Evolutionary conservation across 35 echinoderm and acorn worm genomes (phyloP), one percentile per base, ranked within the genome.

Genomic region (Acanthaster planci): DNA sequence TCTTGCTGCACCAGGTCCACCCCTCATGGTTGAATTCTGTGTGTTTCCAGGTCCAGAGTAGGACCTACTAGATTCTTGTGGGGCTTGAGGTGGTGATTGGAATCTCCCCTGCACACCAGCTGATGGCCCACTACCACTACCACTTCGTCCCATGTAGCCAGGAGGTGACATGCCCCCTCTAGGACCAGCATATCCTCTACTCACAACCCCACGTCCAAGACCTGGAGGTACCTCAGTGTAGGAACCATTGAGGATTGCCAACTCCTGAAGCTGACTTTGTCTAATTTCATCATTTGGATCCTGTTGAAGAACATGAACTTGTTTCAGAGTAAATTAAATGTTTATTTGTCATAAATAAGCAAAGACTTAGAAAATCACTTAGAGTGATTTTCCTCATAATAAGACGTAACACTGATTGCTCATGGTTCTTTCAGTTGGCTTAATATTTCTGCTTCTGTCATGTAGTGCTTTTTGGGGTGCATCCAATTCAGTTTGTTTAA

Each of bases 271-370:
- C 52, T 90, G 89, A 22, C 78, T 76, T 39, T 90, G 82, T 37
- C 82, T 77, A 26, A 85, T 90, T 27, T 75, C 82, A 85, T 90
- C 89, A 50, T 90, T 90, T 3, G 81, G 81, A 54, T 90, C 89
- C 89, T 90, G 47, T 26, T 2, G 32, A 31, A 57, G 52, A 54
- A 79, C 38, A 67, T 6, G 4, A 67, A 84, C 16, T 16, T 14
- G 12, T 56, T 67, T 26, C 17, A 64, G 52, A 36, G 39, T 5
- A 0, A 16, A 29, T 59, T 26, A 36, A 79, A 72, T 72, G 42
- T 47, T 47, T 47, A 47, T 6, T 6, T 47, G 12, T 47, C 12
- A 12, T 6, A 47, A 47, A 47, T 47, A 47, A n/a, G n/a, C n/a
- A n/a, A n/a, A n/a, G n/a, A n/a, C n/a, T n/a, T n/a, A n/a, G n/a